phyloP scores from a whole-genome alignment of 2,888 invertebrate genomes.

The Emmelina monodactyla region DNA sequence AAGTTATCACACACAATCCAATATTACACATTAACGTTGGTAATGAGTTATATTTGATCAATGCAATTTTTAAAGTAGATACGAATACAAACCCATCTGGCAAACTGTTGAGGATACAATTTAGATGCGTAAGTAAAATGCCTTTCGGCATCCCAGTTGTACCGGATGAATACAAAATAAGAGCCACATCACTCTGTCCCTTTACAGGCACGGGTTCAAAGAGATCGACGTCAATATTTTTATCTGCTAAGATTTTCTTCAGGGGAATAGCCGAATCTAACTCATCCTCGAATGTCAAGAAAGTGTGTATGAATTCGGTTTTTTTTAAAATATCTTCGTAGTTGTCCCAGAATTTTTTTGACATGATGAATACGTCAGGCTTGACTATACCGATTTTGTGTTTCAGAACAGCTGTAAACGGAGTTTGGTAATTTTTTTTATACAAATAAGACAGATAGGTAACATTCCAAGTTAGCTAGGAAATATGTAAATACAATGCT shows the following conservation, averaged over 20 bases:
- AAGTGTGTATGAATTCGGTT: conserved; percentile 28
- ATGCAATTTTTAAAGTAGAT: too few species aligned
- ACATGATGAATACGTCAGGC: conserved; percentile 72
- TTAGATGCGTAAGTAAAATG: conserved; percentile 68
- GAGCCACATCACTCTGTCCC: conserved; percentile 32
- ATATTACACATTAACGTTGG: too few species aligned
- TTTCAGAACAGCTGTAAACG: conserved; percentile 64
- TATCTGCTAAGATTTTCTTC: conserved; percentile 23
- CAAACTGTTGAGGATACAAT: conserved; percentile 45
- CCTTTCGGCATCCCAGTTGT: conserved; percentile 75
- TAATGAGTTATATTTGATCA: too few species aligned
- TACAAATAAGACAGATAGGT: too few species aligned
- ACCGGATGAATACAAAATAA: conserved; percentile 72
- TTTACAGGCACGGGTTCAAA: conserved; percentile 54
- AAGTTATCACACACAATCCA: too few species aligned
- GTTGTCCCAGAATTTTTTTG: conserved; percentile 52
- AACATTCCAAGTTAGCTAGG: too few species aligned
- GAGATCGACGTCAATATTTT: conserved; percentile 25
- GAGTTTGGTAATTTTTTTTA: too few species aligned
- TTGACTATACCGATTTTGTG: conserved; percentile 71
- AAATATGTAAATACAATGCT: too few species aligned
- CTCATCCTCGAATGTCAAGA: conserved; percentile 28
- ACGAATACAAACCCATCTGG: conserved; percentile 39
- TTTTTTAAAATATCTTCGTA: conserved; percentile 28
- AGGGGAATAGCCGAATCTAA: conserved; percentile 21